Evolutionary conservation across 2,113 vertebrate species (phyloP).

Genomic region (Protobothrops flavoviridis): DNA sequence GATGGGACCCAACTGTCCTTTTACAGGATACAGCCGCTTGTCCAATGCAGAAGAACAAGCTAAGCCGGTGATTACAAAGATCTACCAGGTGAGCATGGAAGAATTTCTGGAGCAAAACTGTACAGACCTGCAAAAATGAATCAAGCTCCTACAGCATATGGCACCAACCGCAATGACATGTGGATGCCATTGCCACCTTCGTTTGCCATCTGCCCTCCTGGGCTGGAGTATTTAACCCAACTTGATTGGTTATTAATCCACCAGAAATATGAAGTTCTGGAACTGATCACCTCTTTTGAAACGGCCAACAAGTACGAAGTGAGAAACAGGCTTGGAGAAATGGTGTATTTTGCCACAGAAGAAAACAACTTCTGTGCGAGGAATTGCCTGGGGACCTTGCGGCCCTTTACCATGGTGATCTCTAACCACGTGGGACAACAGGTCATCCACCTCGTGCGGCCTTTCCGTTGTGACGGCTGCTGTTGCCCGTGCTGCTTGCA

Average conservation of each 20-base stretch:
- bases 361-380: conserved; percentile 84
- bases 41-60: not conserved
- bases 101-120: not conserved
- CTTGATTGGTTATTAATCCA: conserved; percentile 77
- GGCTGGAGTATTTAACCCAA: not conserved
- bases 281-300: conserved; percentile 85
- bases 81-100: not conserved
- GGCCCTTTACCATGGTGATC: conserved; percentile 81
- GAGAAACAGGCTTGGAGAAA: conserved; percentile 84
- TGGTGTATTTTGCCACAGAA: conserved; percentile 85
- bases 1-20: not conserved
- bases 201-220: not conserved
- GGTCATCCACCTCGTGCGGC: conserved; percentile 79
- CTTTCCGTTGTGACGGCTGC: conserved; percentile 77
- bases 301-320: conserved; percentile 89
- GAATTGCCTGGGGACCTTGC: conserved; percentile 77
- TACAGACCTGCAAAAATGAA: not conserved
- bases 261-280: conserved; percentile 87
- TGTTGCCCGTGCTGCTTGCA: conserved; percentile 89
- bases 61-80: not conserved
- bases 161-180: too few relatives aligned
- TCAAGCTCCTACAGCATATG: too few relatives aligned
- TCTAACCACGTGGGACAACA: conserved; percentile 80
- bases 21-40: not conserved
- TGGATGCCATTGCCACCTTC: not conserved